Conservation (phyloP, 1,140 invertebrate species). For the Conus betulinus region DNA sequence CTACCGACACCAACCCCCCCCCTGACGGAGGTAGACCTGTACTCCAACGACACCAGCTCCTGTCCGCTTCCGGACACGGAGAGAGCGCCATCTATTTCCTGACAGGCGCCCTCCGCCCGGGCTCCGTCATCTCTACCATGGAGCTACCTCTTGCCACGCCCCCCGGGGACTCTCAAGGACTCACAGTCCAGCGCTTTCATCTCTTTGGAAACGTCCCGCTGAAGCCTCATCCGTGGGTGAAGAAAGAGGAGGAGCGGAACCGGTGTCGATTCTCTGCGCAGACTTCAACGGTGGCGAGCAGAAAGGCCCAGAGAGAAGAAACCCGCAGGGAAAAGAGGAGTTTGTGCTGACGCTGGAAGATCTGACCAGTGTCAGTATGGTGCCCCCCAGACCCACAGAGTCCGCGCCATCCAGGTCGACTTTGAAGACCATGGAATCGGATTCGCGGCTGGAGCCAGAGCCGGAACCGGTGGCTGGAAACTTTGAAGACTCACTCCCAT, state of each 20-base stretch:
- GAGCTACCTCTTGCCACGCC: not conserved
- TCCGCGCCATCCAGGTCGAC: not conserved
- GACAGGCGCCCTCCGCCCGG: constrained; percentile 48
- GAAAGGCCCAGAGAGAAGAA: not conserved
- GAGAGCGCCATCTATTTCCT: no score
- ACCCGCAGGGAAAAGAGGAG: constrained; percentile 49
- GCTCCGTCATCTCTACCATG: constrained; percentile 42
- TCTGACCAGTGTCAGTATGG: constrained; percentile 61
- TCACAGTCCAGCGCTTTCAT: constrained; percentile 33
- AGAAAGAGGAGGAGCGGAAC: not conserved
- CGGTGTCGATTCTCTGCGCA: constrained; percentile 7
- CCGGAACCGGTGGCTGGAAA: not conserved
- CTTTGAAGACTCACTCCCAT: not conserved
- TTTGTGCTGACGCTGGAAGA: constrained; percentile 68
- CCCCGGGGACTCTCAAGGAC: constrained; percentile 25
- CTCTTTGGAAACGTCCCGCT: not conserved
- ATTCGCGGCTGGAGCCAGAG: not conserved
- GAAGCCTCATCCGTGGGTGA: not conserved
- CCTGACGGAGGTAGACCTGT: not conserved
- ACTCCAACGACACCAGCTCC: constrained; percentile 35
- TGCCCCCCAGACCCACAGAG: constrained; percentile 48
- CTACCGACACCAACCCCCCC: not conserved
- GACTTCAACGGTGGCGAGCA: not conserved
- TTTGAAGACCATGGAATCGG: not conserved
- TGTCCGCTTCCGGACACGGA: constrained; percentile 41